These are phyloP conservation scores for Drosophila dives DNA, from an alignment of 2,888 invertebrate genomes.

Conservation along the genomic window DNA sequence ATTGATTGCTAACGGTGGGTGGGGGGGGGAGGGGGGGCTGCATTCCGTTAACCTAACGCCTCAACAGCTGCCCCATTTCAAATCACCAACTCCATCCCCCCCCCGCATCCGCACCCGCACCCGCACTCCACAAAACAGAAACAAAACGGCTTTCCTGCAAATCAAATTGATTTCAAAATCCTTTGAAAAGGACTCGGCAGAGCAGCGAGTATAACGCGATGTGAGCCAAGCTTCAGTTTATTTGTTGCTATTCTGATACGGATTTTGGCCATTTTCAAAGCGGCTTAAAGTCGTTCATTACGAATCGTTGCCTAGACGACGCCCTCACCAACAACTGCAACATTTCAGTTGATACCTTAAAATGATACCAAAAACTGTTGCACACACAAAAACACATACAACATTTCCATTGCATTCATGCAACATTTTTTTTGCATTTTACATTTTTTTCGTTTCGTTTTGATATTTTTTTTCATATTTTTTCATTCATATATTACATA, in stretches of 20 bases:
- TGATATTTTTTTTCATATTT: background rate
- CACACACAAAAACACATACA: conserved; percentile 18
- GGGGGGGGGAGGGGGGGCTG: too few species aligned
- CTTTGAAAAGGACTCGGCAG: conserved; percentile 45
- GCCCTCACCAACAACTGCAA: conserved; percentile 21
- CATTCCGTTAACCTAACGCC: conserved; percentile 26
- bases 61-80: conserved; percentile 5
- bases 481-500: background rate
- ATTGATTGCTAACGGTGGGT: conserved; percentile 63
- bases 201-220: conserved; percentile 13
- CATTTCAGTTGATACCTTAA: conserved; percentile 24
- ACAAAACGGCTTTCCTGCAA: conserved; percentile 41
- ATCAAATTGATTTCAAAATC: conserved; percentile 75
- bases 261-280: conserved; percentile 69
- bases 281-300: conserved; percentile 79
- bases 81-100: background rate
- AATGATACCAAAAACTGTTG: conserved; percentile 21
- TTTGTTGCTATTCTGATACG: conserved; percentile 54
- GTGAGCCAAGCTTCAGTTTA: conserved; percentile 28
- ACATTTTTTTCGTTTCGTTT: background rate
- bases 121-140: background rate
- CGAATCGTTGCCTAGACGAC: conserved; percentile 61
- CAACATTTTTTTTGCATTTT: background rate
- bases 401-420: conserved; percentile 33
- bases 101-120: too few species aligned